Percentiles rank a stretch among this genome's conserved stretches.
These are phyloP conservation scores for Myotis daubentonii DNA, from an alignment of 2,797 vertebrate species.

Conservation along the genomic window DNA sequence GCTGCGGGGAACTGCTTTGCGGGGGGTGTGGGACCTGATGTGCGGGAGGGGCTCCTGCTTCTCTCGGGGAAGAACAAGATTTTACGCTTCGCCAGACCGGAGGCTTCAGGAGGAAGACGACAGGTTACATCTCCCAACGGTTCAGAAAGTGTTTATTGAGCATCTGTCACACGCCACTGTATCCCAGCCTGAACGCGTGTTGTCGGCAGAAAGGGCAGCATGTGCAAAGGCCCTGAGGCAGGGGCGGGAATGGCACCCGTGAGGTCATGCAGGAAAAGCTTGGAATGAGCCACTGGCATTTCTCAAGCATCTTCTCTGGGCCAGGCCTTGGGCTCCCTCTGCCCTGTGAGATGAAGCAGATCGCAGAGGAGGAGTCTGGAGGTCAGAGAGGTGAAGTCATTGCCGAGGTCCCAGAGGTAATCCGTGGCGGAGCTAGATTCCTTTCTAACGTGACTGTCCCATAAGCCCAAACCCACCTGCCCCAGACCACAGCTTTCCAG, in stretches of 20 bases:
- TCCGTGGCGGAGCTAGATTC: not conserved
- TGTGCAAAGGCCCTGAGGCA: conserved; percentile 33
- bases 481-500: not conserved
- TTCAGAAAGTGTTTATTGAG: not conserved
- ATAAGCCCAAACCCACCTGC: not conserved
- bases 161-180: not conserved
- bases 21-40: not conserved
- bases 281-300: not conserved
- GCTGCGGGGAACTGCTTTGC: no score
- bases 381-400: not conserved
- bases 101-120: not conserved
- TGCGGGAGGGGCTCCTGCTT: not conserved
- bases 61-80: not conserved
- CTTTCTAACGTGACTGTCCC: not conserved
- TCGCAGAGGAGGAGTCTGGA: not conserved
- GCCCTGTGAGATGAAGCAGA: not conserved
- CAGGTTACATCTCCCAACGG: accelerated
- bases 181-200: not conserved
- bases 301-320: not conserved
- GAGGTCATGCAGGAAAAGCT: accelerated
- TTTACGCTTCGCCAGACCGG: not conserved
- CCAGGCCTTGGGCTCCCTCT: not conserved
- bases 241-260: not conserved
- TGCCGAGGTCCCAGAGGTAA: not conserved
- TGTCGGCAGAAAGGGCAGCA: not conserved